These are phyloP conservation scores for Ashinkailepas kermadecensis DNA, from an alignment of 2,888 invertebrate species.

Conservation along the genomic window DNA sequence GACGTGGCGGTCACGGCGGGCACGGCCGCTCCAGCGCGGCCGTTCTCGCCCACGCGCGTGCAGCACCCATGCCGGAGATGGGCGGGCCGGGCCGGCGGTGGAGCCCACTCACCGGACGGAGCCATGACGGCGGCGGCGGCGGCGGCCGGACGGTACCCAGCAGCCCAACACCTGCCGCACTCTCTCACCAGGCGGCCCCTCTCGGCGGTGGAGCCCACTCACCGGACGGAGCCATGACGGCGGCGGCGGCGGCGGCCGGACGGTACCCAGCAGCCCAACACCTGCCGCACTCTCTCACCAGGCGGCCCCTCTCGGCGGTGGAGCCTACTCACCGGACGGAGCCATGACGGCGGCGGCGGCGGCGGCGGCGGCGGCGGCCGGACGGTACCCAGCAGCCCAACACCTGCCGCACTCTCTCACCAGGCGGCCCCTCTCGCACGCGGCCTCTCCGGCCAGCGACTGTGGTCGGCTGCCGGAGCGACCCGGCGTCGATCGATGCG, in stretches of 20 bases:
- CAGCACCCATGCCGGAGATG: no score
- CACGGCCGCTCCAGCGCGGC: no score
- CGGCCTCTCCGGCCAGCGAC: background rate
- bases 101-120: background rate
- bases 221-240: background rate
- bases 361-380: background rate
- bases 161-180: background rate
- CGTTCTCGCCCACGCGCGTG: no score
- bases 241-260: background rate
- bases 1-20: no score
- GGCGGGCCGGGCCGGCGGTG: no score
- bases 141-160: background rate
- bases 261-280: background rate
- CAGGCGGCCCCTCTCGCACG: no score
- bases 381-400: background rate
- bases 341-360: background rate
- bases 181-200: no score
- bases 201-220: no score
- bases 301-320: no score
- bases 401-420: no score
- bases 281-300: no score
- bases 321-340: background rate
- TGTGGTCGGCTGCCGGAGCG: background rate
- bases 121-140: background rate
- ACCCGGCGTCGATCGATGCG: background rate